Percentiles rank a stretch among this genome's conserved stretches.
phyloP scores from a whole-genome alignment of 2,113 vertebrate genomes.

The Lasiurus cinereus region DNA sequence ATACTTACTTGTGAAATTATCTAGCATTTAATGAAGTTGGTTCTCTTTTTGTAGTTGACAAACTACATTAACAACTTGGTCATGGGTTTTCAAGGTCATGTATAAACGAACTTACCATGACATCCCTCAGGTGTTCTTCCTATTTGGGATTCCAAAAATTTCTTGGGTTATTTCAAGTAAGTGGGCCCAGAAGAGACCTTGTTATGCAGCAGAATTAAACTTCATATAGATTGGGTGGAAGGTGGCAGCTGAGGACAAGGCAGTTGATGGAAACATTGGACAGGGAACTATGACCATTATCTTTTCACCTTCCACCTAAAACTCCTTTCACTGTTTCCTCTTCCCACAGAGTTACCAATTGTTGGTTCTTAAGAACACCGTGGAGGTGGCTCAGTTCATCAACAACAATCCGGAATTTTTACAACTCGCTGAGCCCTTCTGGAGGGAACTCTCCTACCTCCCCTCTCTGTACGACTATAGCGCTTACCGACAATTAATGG shows the following conservation, averaged over 20 bases:
- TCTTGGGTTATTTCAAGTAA: not conserved
- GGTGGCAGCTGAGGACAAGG: not conserved
- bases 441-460: constrained; percentile 92
- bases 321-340: constrained; percentile 47
- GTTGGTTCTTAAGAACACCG: constrained; percentile 93
- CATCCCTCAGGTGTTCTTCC: not conserved
- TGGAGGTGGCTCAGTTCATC: constrained; percentile 97
- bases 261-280: not conserved
- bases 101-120: not conserved
- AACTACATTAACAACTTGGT: not conserved
- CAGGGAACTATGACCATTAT: not conserved
- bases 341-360: constrained; percentile 89
- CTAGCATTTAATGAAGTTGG: not conserved
- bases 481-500: constrained; percentile 89
- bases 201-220: not conserved
- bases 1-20: not conserved
- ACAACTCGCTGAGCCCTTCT: constrained; percentile 92
- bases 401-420: constrained; percentile 93
- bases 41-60: constrained; percentile 14
- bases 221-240: not conserved
- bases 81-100: not conserved
- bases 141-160: not conserved
- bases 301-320: constrained; percentile 33
- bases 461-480: constrained; percentile 92
- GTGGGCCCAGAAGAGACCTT: not conserved